Evolutionary conservation across 2,797 vertebrate genomes (phyloP).

Genomic region (Phoeniculus purpureus): DNA sequence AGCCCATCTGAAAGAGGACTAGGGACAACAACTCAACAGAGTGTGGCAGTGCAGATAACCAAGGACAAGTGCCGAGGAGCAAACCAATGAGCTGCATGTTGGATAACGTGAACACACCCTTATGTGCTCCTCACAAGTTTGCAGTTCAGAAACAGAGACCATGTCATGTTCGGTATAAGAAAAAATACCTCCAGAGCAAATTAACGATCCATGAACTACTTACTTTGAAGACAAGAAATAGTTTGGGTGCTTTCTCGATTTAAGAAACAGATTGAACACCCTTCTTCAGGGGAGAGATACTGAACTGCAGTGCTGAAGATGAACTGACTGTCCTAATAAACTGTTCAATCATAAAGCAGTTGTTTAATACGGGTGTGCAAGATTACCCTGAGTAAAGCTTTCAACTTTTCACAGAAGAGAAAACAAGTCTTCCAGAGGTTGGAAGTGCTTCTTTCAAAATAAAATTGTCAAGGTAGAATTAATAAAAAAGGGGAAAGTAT

Average conservation of each 20-base stretch:
- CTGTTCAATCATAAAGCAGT: neutral
- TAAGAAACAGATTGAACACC: neutral
- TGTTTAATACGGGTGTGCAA: neutral
- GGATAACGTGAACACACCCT: neutral
- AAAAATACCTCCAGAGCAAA: neutral
- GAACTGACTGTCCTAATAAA: neutral
- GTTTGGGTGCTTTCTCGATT: neutral
- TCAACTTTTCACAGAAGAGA: neutral
- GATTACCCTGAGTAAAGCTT: neutral
- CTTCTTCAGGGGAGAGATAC: neutral
- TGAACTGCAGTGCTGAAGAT: neutral
- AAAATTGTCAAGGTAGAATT: neutral
- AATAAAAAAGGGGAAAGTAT: neutral
- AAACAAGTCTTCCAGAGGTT: neutral
- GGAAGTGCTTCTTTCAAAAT: neutral
- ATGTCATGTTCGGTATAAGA: neutral
- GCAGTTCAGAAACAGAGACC: neutral
- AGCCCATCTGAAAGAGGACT: neutral
- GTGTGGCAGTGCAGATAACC: neutral
- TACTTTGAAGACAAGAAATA: neutral
- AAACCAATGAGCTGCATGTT: neutral
- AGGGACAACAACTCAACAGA: neutral
- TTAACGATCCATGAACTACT: neutral
- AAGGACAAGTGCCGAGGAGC: neutral
- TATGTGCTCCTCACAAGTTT: neutral